These are phyloP conservation scores for Lysandra bellargus DNA, from an alignment of 2,888 invertebrate genomes.

Conservation along the genomic window DNA sequence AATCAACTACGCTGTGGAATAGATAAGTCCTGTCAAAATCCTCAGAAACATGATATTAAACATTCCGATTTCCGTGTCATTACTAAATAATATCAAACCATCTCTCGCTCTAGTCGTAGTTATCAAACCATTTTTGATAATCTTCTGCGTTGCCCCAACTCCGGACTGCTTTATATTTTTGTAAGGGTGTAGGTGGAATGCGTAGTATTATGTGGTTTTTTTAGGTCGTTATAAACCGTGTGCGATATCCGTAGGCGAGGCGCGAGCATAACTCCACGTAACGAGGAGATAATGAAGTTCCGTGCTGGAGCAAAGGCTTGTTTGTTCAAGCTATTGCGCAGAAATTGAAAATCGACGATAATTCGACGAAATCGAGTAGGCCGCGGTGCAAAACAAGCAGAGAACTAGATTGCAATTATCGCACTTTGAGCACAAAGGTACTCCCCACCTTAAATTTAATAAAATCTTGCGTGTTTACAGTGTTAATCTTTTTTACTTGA, in stretches of 20 bases:
- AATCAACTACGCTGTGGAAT: no score
- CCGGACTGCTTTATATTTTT: background rate
- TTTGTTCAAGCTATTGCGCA: background rate
- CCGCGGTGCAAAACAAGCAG: background rate
- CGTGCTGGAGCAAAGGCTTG: background rate
- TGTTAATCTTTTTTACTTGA: no score
- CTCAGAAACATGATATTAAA: no score
- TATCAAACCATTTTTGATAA: no score
- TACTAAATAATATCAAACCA: no score
- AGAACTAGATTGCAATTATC: background rate
- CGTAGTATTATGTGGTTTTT: background rate
- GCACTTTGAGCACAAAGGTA: no score
- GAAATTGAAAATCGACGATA: conserved; percentile 11
- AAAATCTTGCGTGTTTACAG: no score
- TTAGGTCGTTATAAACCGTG: background rate
- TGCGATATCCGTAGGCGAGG: background rate
- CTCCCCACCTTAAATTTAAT: no score
- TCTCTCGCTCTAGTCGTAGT: no score
- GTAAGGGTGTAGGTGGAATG: background rate
- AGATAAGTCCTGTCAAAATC: no score
- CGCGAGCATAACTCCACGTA: background rate
- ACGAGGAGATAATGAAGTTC: conserved; percentile 11
- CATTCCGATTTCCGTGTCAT: no score
- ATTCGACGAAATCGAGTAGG: background rate
- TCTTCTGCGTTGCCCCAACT: no score